Conservation (phyloP, 2,797 vertebrate genomes). For the Gambusia yucatana region DNA sequence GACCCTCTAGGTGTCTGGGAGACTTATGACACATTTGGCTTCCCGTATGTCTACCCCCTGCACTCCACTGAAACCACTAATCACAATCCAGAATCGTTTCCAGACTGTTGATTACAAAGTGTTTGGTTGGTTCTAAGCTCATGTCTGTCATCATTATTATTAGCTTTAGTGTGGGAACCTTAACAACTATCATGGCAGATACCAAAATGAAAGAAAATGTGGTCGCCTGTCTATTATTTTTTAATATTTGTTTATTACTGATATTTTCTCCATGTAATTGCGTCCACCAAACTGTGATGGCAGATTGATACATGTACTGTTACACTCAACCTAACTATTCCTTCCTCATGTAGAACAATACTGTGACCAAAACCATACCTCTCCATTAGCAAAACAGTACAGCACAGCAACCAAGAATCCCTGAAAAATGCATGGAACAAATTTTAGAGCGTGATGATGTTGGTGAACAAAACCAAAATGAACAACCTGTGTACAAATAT, state of each 20-base stretch:
- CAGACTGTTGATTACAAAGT: background rate
- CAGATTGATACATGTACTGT: background rate
- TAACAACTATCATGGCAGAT: background rate
- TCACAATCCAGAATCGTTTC: background rate
- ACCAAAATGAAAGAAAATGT: background rate
- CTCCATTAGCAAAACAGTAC: constrained; percentile 96
- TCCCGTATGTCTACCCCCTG: background rate
- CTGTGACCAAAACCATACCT: constrained; percentile 81
- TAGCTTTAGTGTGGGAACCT: background rate
- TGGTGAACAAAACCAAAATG: background rate
- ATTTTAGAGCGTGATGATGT: constrained; percentile 2
- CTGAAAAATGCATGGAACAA: constrained; percentile 69
- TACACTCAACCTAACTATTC: background rate
- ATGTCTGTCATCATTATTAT: background rate
- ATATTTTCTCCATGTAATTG: background rate
- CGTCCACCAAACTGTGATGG: background rate
- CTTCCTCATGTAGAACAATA: too few species aligned
- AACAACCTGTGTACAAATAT: background rate
- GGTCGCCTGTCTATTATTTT: background rate
- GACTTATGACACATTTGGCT: background rate
- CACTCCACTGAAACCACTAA: background rate
- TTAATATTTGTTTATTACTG: background rate
- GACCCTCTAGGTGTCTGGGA: background rate
- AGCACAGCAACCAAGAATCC: constrained; percentile 91
- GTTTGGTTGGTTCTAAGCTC: background rate